phyloP scores from a whole-genome alignment of 2,888 invertebrate species.

The Trilocha varians region DNA sequence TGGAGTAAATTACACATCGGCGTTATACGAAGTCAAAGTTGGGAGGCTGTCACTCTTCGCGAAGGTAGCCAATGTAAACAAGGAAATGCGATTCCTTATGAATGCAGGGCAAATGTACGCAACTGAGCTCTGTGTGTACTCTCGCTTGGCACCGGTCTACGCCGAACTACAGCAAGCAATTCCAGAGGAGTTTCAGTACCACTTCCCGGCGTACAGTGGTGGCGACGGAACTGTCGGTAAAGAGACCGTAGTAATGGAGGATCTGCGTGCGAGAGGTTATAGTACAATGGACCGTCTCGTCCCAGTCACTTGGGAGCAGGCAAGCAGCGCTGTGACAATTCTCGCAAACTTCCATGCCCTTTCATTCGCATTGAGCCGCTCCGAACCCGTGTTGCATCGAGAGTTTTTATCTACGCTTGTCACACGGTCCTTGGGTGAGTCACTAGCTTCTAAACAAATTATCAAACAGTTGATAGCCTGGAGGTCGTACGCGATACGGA shows the following conservation, averaged over 20 bases:
- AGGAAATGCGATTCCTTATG: slow-evolving; percentile 9
- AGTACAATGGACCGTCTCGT: slow-evolving; percentile 23
- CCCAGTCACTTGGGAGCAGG: slow-evolving; percentile 28
- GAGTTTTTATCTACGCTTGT: slow-evolving; percentile 6
- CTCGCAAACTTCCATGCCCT: slow-evolving; percentile 39
- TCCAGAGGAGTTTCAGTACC: slow-evolving; percentile 19
- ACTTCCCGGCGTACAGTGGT: slow-evolving; percentile 24
- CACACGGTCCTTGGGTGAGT: slow-evolving; percentile 13
- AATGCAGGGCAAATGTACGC: slow-evolving; percentile 8
- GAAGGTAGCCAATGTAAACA: slow-evolving; percentile 17
- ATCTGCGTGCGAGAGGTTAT: slow-evolving; percentile 25
- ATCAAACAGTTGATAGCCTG: slow-evolving; percentile 8
- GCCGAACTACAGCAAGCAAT: slow-evolving; percentile 15
- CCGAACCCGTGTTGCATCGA: slow-evolving; percentile 9
- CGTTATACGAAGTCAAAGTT: slow-evolving; percentile 1
- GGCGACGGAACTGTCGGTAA: slow-evolving; percentile 14
- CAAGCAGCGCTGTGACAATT: slow-evolving; percentile 18
- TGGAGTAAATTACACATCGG: slow-evolving; percentile 4
- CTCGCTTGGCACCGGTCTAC: slow-evolving; percentile 11
- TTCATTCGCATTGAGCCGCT: slow-evolving; percentile 27
- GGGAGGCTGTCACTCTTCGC: slow-evolving; percentile 13
- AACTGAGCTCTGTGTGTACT: slow-evolving; percentile 17
- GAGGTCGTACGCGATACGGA: slow-evolving; percentile 13
- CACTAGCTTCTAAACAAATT: slow-evolving; percentile 24
- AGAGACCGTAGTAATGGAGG: slow-evolving; percentile 35